Base-by-base conservation (phyloP, 2,888 invertebrate species). In the Epinotia bilunana region DNA sequence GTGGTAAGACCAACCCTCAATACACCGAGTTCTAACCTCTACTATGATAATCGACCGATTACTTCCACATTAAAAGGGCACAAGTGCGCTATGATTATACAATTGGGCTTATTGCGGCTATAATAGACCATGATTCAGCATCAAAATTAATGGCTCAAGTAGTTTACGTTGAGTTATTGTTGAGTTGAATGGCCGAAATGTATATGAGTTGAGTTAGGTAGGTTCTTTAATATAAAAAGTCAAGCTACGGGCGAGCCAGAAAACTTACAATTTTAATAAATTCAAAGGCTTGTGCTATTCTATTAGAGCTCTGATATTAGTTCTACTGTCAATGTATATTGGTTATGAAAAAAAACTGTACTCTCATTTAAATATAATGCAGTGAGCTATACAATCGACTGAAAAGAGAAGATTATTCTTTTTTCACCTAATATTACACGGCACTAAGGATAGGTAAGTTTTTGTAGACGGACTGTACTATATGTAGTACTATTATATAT, bases 101-200 rank as follows among this genome's bases (percentile, higher is more conserved):
- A 53, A 53, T 3, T 33, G 33, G 3, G 53, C 12, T 6, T 20
- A 39, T 57, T 39, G 33, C 20, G 3, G 43, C 2, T 23, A 39
- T 7, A 63, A 55, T n/a, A 46, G 18, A 49, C 20, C 4, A 61
- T 67, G 67, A 73, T 67, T 72, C 33, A 65, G 65, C 72, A 49
- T 73, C n/a, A 23, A 67, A 73, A 73, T 73, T 53, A 67, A 73
- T 49, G 20, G 39, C 20, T 18, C n/a, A n/a, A n/a, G n/a, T 23
- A 43, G n/a, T 71, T 71, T 53, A 62, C 62, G 55, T 67, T n/a
- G n/a, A n/a, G n/a, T n/a, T n/a, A n/a, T n/a, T 7, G 55, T 67
- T 4, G 53, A 23, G 60, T 60, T 67, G n/a, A 57, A 60, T n/a
- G 46, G 49, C 49, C 28, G n/a, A n/a, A n/a, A n/a, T n/a, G n/a